These are phyloP conservation scores for Cairina moschata DNA, from an alignment of 2,113 vertebrate species.

Conservation along the genomic window DNA sequence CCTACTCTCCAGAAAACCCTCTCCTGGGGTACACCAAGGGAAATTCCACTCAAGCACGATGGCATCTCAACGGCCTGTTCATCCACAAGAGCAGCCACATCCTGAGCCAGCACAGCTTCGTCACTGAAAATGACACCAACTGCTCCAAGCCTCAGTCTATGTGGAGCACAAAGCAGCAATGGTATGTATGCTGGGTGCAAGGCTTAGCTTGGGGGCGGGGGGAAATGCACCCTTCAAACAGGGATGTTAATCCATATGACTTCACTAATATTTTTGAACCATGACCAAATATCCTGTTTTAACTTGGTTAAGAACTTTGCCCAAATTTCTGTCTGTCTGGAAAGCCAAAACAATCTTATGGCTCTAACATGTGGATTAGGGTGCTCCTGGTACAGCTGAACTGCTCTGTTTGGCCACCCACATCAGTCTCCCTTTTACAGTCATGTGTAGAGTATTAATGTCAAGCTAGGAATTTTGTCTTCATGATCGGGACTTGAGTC, in stretches of 20 bases:
- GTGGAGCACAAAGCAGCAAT: rapidly evolving
- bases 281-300: neutral
- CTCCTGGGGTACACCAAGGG: neutral
- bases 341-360: neutral
- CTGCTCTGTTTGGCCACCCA: neutral
- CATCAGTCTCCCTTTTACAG: neutral
- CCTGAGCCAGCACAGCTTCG: neutral
- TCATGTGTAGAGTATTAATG: neutral
- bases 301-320: neutral
- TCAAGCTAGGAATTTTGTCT: neutral
- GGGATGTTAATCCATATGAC: neutral
- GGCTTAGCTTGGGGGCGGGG: neutral
- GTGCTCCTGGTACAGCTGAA: neutral
- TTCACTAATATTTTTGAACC: neutral
- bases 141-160: neutral
- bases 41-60: neutral
- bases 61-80: neutral
- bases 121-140: neutral
- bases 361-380: neutral
- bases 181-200: rapidly evolving
- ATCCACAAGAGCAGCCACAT: rapidly evolving
- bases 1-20: neutral
- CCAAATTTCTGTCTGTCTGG: neutral
- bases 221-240: neutral
- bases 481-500: neutral